Percentiles rank a stretch among this genome's conserved stretches.
Evolutionary conservation across 2,888 invertebrate species (phyloP).

Genomic region (Polydrusus tereticollis): DNA sequence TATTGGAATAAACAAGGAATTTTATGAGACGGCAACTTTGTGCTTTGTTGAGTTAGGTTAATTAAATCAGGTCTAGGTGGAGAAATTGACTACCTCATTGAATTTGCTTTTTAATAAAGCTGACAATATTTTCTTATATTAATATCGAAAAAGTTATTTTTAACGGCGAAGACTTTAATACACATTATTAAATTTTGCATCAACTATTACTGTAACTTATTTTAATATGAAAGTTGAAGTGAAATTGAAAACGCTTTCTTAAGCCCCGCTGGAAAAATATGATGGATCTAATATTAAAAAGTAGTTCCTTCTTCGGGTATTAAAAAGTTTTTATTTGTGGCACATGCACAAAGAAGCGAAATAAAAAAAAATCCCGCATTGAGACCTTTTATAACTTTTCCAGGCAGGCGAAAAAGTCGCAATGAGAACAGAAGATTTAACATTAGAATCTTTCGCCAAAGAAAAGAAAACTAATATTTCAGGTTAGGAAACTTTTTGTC

Average conservation of each 20-base stretch:
- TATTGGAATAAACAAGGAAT: too few species aligned
- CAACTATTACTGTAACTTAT: slow-evolving; percentile 36
- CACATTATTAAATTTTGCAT: slow-evolving; percentile 44
- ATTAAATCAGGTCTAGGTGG: too few species aligned
- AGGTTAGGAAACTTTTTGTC: slow-evolving; percentile 24
- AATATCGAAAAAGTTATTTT: background rate
- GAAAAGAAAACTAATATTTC: slow-evolving; percentile 43
- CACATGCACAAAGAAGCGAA: slow-evolving; percentile 43
- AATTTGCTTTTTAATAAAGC: background rate
- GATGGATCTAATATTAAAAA: slow-evolving; percentile 43
- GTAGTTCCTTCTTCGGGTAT: slow-evolving; percentile 31
- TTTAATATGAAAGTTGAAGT: slow-evolving; percentile 34
- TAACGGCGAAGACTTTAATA: background rate
- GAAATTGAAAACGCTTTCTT: slow-evolving; percentile 41
- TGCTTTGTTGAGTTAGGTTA: too few species aligned
- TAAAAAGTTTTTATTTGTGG: slow-evolving; percentile 48
- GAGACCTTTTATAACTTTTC: slow-evolving; percentile 36
- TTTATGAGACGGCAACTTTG: too few species aligned
- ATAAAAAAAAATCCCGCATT: slow-evolving; percentile 33
- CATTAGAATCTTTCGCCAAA: slow-evolving; percentile 37
- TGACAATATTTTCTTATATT: background rate
- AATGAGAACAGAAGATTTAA: slow-evolving; percentile 37
- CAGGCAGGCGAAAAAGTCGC: slow-evolving; percentile 9
- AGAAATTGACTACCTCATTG: background rate
- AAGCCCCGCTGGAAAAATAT: slow-evolving; percentile 31